Conservation (phyloP, 37 sponge, comb jelly and placozoan species). For the Corticium candelabrum region DNA sequence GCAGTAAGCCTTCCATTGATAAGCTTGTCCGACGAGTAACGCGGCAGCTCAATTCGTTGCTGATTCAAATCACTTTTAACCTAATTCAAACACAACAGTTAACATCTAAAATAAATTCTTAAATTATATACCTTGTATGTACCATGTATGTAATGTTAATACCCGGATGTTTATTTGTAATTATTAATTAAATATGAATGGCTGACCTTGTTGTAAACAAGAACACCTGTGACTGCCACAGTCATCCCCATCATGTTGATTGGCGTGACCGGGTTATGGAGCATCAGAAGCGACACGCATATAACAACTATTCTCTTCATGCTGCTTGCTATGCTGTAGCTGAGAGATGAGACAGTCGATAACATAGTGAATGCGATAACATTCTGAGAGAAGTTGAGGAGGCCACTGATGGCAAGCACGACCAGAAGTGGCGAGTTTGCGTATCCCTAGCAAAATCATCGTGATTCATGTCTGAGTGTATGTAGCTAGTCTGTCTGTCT, state of each 20-base stretch:
- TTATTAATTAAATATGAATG: no score
- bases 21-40: no score
- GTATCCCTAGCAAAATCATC: background rate
- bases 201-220: conserved; percentile 65
- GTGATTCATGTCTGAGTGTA: no score
- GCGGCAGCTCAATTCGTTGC: no score
- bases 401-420: conserved; percentile 26
- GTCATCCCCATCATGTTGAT: conserved; percentile 67
- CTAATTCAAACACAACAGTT: no score
- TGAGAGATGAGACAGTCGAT: conserved; percentile 55
- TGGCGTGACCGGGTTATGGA: conserved; percentile 61
- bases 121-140: no score
- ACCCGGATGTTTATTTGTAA: no score
- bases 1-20: no score
- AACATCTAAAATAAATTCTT: no score
- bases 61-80: no score
- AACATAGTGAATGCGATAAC: conserved; percentile 70
- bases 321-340: conserved; percentile 75
- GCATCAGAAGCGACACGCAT: conserved; percentile 36
- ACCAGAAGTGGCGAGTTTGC: conserved; percentile 10
- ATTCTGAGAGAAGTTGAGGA: conserved; percentile 52
- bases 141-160: no score
- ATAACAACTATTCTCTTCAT: conserved; percentile 77
- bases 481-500: no score
- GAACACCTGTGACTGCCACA: conserved; percentile 56